Conservation (phyloP, 1,140 invertebrate genomes). For the Heterodera carotae region DNA sequence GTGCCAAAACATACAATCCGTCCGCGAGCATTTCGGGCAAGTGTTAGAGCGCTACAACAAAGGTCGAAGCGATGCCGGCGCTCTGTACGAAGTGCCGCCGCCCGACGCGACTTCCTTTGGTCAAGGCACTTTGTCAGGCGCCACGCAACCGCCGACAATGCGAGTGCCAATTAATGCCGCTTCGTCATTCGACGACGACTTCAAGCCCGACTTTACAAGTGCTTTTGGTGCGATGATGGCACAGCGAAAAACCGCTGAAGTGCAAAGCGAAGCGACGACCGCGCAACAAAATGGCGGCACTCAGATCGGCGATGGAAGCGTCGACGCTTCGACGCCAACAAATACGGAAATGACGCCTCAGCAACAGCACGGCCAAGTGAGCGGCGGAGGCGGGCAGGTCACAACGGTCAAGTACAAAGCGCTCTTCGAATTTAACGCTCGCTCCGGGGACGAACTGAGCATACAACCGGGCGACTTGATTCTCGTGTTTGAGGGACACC, state of each 20-base stretch:
- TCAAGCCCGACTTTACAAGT: slow-evolving; percentile 26
- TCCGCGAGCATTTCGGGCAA: slow-evolving; percentile 32
- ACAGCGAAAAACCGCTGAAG: no score
- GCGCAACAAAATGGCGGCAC: not conserved
- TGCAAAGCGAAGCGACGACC: not conserved
- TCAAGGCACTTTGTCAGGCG: slow-evolving; percentile 3
- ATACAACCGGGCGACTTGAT: slow-evolving; percentile 92
- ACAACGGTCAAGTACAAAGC: slow-evolving; percentile 74
- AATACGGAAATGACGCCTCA: no score
- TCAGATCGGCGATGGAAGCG: not conserved
- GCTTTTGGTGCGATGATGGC: slow-evolving; percentile 26
- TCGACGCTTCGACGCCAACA: not conserved
- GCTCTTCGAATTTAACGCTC: slow-evolving; percentile 87
- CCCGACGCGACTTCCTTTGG: not conserved
- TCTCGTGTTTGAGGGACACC: slow-evolving; percentile 80
- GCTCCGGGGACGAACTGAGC: slow-evolving; percentile 88
- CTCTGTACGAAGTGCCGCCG: slow-evolving; percentile 16
- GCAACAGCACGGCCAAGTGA: not conserved
- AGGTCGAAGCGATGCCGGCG: slow-evolving; percentile 16
- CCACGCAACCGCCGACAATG: not conserved
- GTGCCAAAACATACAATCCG: slow-evolving; percentile 18
- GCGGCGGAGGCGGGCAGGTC: not conserved
- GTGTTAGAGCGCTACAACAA: slow-evolving; percentile 24
- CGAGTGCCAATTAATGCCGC: slow-evolving; percentile 1
- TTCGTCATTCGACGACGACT: slow-evolving; percentile 36